phyloP scores from a whole-genome alignment of 2,113 vertebrate genomes.

The Mesoclemmys tuberculata region DNA sequence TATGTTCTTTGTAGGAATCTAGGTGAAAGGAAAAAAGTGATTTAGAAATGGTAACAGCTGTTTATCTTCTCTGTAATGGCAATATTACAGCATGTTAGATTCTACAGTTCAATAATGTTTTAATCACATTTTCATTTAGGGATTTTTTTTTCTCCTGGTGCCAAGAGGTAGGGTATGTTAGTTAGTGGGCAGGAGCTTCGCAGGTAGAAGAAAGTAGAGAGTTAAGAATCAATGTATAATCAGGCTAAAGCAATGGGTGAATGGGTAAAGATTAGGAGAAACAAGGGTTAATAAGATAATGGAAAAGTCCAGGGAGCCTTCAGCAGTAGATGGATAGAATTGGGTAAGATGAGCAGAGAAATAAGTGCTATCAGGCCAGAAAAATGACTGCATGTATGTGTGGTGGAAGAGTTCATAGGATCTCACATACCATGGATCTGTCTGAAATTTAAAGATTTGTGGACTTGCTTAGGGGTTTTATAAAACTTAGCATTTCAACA shows the following conservation, averaged over 20 bases:
- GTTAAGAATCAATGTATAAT: neutral
- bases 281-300: neutral
- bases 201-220: neutral
- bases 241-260: neutral
- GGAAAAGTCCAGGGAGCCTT: fast-evolving
- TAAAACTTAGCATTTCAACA: neutral
- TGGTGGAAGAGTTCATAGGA: neutral
- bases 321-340: neutral
- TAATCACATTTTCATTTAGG: neutral
- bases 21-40: slow-evolving; percentile 23
- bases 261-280: neutral
- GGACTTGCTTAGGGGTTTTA: neutral
- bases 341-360: neutral
- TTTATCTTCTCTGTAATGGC: neutral
- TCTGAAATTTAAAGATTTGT: neutral
- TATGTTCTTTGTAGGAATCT: slow-evolving; percentile 92
- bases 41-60: neutral
- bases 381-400: neutral
- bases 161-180: neutral
- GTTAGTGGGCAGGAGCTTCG: neutral
- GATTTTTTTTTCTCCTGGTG: neutral
- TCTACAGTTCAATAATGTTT: neutral
- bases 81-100: neutral
- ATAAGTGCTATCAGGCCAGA: neutral
- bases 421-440: neutral